Evolutionary conservation across 23 tunicate genomes (phyloP), one percentile per base, ranked within the genome.

Genomic region (Botrylloides violaceus): DNA sequence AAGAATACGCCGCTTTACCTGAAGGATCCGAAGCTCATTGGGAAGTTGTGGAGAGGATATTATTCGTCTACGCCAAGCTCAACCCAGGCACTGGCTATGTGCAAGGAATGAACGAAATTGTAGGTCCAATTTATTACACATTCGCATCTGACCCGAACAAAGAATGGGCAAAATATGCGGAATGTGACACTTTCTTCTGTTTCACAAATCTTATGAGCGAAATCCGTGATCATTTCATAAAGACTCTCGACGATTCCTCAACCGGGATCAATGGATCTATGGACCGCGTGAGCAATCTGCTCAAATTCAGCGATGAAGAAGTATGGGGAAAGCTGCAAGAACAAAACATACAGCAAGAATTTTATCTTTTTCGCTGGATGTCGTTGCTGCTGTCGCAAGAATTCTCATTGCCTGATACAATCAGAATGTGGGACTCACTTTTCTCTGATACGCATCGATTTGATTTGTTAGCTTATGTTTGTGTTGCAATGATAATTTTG

Each of bases 71-170:
- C 61, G 89, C 99, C 50, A 94, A 94, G 66, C 80, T 94, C 0
- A 94, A 94, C 55, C 99, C 94, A 28, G 99, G 99, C 4, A 94
- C 95, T 25, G 77, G 81, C n/a, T 94, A 94, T 65, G 94, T 94
- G 19, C 99, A 94, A 70, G 98, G 99, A 37, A 94, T 94, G 99
- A 94, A 94, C 50, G 95, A 94, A 70, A 80, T 94, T 29, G 68
- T 94, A 26, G 99, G 99, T 7, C 98, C 99, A 36, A 72, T 94
- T 31, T 94, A 87, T 65, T 94, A 79, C 61, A 85, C 89, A 0
- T 66, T 94, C 21, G 83, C 89, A 2, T 78, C 84, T 32, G 99
- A 94, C 60, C 99, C 99, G 23, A 79, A 86, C 48, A 59, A 57
- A 23, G 64, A 77, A 30, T 94, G 99, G 95, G 70, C 71, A 78